Evolutionary conservation across 2,113 vertebrate genomes (phyloP).

Genomic region (Lepisosteus osseus): DNA sequence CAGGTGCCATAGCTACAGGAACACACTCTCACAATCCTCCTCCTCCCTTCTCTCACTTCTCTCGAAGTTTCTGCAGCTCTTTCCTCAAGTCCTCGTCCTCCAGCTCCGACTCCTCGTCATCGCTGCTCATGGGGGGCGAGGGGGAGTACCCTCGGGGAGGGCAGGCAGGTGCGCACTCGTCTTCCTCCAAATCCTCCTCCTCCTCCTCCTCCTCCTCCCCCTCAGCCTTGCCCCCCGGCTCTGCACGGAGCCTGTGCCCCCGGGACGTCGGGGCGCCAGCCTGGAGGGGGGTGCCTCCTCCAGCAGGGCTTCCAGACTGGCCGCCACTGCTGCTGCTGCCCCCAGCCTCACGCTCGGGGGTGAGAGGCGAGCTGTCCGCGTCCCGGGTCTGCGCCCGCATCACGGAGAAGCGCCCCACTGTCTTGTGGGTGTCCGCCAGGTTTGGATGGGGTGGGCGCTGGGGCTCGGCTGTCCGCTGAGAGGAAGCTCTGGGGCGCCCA

Average conservation of each 20-base stretch:
- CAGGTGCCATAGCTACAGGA: no score
- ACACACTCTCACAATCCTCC: background rate
- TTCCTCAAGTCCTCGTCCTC: slow-evolving; percentile 81
- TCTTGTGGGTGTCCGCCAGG: slow-evolving; percentile 48
- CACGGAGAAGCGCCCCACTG: slow-evolving; percentile 71
- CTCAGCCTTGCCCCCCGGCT: background rate
- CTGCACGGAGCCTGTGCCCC: no score
- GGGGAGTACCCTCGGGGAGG: slow-evolving; percentile 61
- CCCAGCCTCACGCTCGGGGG: slow-evolving; percentile 53
- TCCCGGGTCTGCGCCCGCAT: slow-evolving; percentile 52
- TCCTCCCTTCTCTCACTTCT: slow-evolving; percentile 71
- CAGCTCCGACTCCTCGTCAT: slow-evolving; percentile 79
- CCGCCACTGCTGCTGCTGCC: slow-evolving; percentile 46
- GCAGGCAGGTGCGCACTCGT: slow-evolving; percentile 46
- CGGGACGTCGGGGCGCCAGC: no score
- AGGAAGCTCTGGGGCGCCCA: slow-evolving; percentile 1
- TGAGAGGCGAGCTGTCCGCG: slow-evolving; percentile 57
- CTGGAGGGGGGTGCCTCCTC: no score
- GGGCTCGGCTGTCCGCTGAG: slow-evolving; percentile 74
- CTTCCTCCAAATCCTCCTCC: slow-evolving; percentile 55
- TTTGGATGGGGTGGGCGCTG: slow-evolving; percentile 47
- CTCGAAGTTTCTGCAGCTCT: slow-evolving; percentile 78
- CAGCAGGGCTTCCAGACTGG: no score
- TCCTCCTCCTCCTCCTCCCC: slow-evolving; percentile 28
- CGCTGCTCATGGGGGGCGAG: slow-evolving; percentile 78